Conservation (phyloP, 2,113 vertebrate genomes). For the Puma concolor region DNA sequence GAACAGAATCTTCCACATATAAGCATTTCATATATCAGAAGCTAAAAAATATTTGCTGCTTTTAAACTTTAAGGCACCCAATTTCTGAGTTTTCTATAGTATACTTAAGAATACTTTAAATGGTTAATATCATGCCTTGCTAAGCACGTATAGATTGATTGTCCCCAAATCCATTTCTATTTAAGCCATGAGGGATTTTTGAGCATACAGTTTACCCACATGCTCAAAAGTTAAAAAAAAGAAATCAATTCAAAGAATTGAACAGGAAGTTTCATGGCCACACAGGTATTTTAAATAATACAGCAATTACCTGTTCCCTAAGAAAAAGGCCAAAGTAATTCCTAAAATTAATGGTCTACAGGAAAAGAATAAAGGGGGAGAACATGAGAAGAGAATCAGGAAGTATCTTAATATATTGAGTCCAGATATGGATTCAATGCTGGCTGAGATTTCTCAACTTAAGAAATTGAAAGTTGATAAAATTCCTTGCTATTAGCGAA, state of each 20-base stretch:
- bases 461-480: not conserved
- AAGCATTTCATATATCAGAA: not conserved
- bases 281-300: not conserved
- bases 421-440: not conserved
- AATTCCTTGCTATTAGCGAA: not conserved
- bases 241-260: not conserved
- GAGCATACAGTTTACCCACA: not conserved
- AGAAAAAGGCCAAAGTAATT: not conserved
- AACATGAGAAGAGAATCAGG: not conserved
- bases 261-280: not conserved
- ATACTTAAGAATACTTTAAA: not conserved
- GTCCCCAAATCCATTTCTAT: not conserved
- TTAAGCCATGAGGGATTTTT: not conserved
- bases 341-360: not conserved
- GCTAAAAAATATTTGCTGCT: not conserved
- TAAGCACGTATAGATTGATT: not conserved
- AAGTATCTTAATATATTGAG: not conserved
- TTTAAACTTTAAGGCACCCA: not conserved
- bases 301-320: not conserved
- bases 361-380: not conserved
- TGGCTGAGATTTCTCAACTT: not conserved
- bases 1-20: not conserved
- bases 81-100: not conserved
- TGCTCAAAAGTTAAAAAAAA: not conserved
- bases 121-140: not conserved